Evolutionary conservation across 2,888 invertebrate species (phyloP).

Genomic region (Polymixis lichenea): DNA sequence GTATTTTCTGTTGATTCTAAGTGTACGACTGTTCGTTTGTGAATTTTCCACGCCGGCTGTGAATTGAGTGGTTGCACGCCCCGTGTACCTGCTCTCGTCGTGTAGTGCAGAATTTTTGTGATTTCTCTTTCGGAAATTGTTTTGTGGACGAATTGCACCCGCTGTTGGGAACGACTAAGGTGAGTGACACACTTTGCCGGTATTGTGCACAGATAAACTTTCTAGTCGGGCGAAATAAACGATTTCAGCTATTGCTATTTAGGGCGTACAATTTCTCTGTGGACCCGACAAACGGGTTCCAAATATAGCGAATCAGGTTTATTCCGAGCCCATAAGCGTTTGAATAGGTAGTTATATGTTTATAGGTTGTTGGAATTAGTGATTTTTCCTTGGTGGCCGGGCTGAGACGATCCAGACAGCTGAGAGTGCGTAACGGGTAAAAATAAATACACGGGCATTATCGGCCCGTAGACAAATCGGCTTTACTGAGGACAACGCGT

Average conservation of each 20-base stretch:
- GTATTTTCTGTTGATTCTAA: slow-evolving; percentile 86
- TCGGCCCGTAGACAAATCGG: slow-evolving; percentile 87
- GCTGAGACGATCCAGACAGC: slow-evolving; percentile 86
- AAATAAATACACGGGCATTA: slow-evolving; percentile 90
- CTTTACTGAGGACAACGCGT: slow-evolving; percentile 85
- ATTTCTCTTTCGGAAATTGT: slow-evolving; percentile 83
- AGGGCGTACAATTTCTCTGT: slow-evolving; percentile 79
- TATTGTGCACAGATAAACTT: slow-evolving; percentile 55
- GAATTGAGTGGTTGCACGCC: slow-evolving; percentile 87
- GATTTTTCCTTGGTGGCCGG: slow-evolving; percentile 86
- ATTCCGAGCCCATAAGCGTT: slow-evolving; percentile 68
- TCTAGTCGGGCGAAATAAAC: slow-evolving; percentile 52
- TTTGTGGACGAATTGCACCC: slow-evolving; percentile 76
- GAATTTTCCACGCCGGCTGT: slow-evolving; percentile 87
- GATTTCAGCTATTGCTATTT: slow-evolving; percentile 71
- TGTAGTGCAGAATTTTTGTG: slow-evolving; percentile 87
- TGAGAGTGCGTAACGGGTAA: slow-evolving; percentile 89
- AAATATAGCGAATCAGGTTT: slow-evolving; percentile 83
- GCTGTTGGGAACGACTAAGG: slow-evolving; percentile 81
- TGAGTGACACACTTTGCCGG: slow-evolving; percentile 72
- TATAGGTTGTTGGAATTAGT: slow-evolving; percentile 73
- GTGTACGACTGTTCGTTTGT: slow-evolving; percentile 88
- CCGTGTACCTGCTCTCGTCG: slow-evolving; percentile 82
- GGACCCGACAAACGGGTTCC: slow-evolving; percentile 81
- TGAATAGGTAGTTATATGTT: slow-evolving; percentile 67